Evolutionary conservation across 2,888 invertebrate genomes (phyloP), one percentile per base, ranked within the genome.

Genomic region (Ectemnius continuus): DNA sequence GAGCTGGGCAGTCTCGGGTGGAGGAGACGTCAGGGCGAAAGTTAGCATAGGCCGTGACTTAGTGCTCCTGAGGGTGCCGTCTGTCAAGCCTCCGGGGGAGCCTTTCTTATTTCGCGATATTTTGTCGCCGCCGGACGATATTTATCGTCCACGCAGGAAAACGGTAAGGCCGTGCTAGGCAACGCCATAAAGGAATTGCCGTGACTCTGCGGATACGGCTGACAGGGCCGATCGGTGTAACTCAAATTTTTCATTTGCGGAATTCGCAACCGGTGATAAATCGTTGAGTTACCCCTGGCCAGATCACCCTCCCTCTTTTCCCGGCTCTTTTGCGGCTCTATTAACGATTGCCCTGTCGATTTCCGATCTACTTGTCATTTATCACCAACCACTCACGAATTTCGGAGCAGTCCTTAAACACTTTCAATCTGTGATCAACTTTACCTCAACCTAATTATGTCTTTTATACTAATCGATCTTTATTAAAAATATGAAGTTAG

Each of bases 61-160:
- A 91, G 88, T 89, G 84, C 84, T 88, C 91, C 91, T 90, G 81
- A 70, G 91, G 91, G 91, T 89, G 89, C 83, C 90, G 87, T 91
- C 81, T 86, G 85, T 90, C 88, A 89, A 78, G 74, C 77, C 82
- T 75, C 79, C 47, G 63, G 67, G 73, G 82, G 80, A 82, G 79
- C 86, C 84, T 87, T 87, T 86, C 84, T 85, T 84, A 86, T 87
- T 87, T 87, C 81, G 83, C 85, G 88, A 90, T 90, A 90, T 88
- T 91, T 91, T 91, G 90, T 90, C 90, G 88, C 86, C 84, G 70
- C 36, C 36, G 69, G 45, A 79, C 82, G 84, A 88, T 89, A 89
- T 90, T 90, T 90, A 89, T 90, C 84, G 82, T 76, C 70, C 87
- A 81, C 82, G 79, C 79, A 87, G 84, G 81, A 81, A 82, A 80